Evolutionary conservation across 2,888 invertebrate genomes (phyloP), one percentile per base, ranked within the genome.

Genomic region (Xestia ashworthii): DNA sequence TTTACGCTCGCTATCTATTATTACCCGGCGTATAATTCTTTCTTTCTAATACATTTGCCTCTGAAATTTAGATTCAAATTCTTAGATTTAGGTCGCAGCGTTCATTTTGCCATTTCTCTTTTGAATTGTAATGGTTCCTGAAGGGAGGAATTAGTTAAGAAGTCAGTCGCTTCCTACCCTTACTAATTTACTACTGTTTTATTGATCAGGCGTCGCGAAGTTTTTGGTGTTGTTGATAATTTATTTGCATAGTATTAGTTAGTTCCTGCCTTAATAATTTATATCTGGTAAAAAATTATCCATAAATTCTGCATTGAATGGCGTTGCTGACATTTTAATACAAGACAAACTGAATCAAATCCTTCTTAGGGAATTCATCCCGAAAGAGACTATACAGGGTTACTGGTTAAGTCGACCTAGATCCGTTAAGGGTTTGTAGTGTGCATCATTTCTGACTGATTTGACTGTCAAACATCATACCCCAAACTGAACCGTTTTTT

Each of bases 71-170:
- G 79, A 85, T 89, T 86, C 83, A 73, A 77, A 84, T 78, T 85
- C 68, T 88, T 76, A 65, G 78, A 90, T 90, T 87, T 84, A 80
- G 89, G 87, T 85, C 88, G 71, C 75, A 72, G 69, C 86, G 86
- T 85, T 87, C 88, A 87, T 89, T 90, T 88, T 72, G 82, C 76
- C 85, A 82, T 87, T 89, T 87, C 74, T 82, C 74, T 66, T 74
- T 78, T 86, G 86, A 90, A 89, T 90, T 87, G 89, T 87, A 89
- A 91, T 88, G 82, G 74, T 74, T 76, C 70, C 64, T 71, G 55
- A 76, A 80, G 48, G 65, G 46, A 76, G 68, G 68, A 87, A 87
- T 85, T 78, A 74, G 74, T 78, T 75, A 70, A 50, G 68, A 66
- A 64, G 68, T 60, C 58, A 22, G 67, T 41, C 44, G 60, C 71